Evolutionary conservation across 2,113 vertebrate genomes (phyloP), one percentile per base, ranked within the genome.

Genomic region (Colaptes auratus): DNA sequence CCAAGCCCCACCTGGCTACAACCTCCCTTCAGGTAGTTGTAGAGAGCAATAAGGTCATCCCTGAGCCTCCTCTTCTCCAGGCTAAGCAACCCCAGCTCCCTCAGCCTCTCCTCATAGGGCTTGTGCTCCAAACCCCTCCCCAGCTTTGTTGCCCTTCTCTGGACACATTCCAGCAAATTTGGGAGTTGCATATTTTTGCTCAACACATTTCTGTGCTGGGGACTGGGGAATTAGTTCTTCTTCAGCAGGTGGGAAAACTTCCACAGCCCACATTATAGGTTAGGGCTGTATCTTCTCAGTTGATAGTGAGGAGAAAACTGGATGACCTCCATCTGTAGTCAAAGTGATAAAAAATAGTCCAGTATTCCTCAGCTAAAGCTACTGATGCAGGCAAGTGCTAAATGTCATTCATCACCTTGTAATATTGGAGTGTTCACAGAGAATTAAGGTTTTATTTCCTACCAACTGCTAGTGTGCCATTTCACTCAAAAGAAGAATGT

Each of bases 271-370:
- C 28, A 4, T 42, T 85, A 36, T 24, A 88, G 84, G 72, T 83
- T 81, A 44, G 52, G 69, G 35, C 66, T 77, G 9, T 83, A 56
- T 91, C 77, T 86, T 95, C 61, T 83, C 64, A 78, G 67, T 79
- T 89, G 71, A 88, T 77, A 65, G 2, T 3, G 10, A 89, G 82
- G 48, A 52, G 71, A 60, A 95, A 72, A 50, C 53, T 90, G 92
- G 44, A 91, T 88, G 82, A 75, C 65, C 59, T 93, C 91, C 85
- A 72, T 77, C 89, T 95, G 79, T 56, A 74, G 73, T 88, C 65
- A 90, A 42, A 92, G 83, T 84, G 79, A 88, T 86, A 65, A 90
- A 91, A 91, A 88, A 91, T 58, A 65, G 52, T 83, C n/a, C 82
- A n/a, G 56, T 48, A 15, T 58, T 66, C 60, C 72, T 69, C 82